phyloP scores from a whole-genome alignment of 2,797 vertebrate species.

The Tachyglossus aculeatus region DNA sequence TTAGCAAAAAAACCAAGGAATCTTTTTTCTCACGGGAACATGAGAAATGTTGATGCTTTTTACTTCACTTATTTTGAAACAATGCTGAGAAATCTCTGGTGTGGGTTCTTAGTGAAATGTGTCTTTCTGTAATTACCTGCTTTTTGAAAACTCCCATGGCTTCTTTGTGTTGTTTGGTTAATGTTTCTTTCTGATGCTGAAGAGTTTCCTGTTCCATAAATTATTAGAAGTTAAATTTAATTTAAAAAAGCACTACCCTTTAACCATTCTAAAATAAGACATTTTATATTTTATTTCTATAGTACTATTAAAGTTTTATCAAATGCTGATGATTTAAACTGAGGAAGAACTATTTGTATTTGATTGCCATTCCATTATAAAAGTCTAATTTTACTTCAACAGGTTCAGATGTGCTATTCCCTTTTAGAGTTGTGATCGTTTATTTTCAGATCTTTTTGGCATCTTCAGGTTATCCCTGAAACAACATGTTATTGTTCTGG shows the following conservation, averaged over 20 bases:
- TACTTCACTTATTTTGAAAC: too few relatives aligned
- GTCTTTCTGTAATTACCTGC: slow-evolving; percentile 77
- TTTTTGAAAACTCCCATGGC: slow-evolving; percentile 80
- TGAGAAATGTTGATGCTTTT: too few relatives aligned
- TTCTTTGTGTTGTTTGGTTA: slow-evolving; percentile 82
- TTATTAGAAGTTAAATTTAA: slow-evolving; percentile 17
- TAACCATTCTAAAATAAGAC: too few relatives aligned
- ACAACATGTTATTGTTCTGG: slow-evolving; percentile 3
- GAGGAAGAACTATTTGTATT: too few relatives aligned
- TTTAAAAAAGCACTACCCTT: background rate
- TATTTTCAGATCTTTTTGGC: slow-evolving; percentile 8
- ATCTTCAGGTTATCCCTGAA: background rate
- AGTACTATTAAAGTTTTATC: slow-evolving; percentile 19
- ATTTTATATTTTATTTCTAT: slow-evolving; percentile 21
- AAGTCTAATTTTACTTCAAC: too few relatives aligned
- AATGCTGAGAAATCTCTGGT: background rate
- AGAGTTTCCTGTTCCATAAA: slow-evolving; percentile 82
- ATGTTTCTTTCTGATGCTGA: slow-evolving; percentile 76
- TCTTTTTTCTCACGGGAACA: too few relatives aligned
- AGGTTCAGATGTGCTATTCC: too few relatives aligned
- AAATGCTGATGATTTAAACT: slow-evolving; percentile 8
- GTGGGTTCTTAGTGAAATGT: too few relatives aligned
- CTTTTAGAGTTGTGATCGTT: too few relatives aligned
- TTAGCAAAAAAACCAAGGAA: too few relatives aligned
- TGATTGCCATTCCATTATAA: too few relatives aligned